A percentile compares a stretch with the other conserved stretches of the same genome.
These are phyloP conservation scores for Idris sp. DNA, from an alignment of 1,140 invertebrate species.

Conservation along the genomic window DNA sequence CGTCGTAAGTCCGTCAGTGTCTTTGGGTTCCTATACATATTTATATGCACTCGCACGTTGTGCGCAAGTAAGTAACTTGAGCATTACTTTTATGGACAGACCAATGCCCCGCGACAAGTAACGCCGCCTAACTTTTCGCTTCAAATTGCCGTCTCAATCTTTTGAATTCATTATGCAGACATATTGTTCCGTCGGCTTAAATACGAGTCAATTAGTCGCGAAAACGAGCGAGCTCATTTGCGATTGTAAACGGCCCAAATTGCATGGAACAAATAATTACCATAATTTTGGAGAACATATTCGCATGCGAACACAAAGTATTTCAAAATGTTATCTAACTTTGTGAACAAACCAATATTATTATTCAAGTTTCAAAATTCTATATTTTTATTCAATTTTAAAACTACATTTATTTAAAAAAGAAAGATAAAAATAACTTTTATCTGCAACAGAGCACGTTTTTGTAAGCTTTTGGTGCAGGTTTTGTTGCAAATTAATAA, in stretches of 20 bases:
- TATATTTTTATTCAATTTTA: too few relatives aligned
- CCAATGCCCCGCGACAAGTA: conserved; percentile 17
- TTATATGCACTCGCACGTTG: conserved; percentile 47
- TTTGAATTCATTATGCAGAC: conserved; percentile 36
- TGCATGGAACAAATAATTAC: too few relatives aligned
- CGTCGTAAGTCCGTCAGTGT: conserved; percentile 53
- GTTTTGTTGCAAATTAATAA: too few relatives aligned
- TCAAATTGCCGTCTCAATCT: conserved; percentile 27
- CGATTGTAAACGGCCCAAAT: conserved; percentile 16
- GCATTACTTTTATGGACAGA: conserved; percentile 32
- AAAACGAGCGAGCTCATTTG: conserved; percentile 20
- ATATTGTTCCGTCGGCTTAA: conserved; percentile 33
- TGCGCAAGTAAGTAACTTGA: conserved; percentile 16
- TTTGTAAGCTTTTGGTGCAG: too few relatives aligned
- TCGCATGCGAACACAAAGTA: too few relatives aligned
- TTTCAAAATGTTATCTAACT: too few relatives aligned
- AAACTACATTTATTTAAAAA: too few relatives aligned
- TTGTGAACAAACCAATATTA: too few relatives aligned
- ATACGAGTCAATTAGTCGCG: conserved; percentile 30
- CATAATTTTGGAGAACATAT: too few relatives aligned
- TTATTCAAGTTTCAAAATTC: too few relatives aligned
- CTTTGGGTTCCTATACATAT: conserved; percentile 60
- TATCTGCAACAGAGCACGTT: too few relatives aligned
- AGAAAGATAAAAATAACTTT: too few relatives aligned
- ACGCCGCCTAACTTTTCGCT: conserved; percentile 18